Evolutionary conservation across 2,113 vertebrate genomes (phyloP).

Genomic region (Ifrita kowaldi): DNA sequence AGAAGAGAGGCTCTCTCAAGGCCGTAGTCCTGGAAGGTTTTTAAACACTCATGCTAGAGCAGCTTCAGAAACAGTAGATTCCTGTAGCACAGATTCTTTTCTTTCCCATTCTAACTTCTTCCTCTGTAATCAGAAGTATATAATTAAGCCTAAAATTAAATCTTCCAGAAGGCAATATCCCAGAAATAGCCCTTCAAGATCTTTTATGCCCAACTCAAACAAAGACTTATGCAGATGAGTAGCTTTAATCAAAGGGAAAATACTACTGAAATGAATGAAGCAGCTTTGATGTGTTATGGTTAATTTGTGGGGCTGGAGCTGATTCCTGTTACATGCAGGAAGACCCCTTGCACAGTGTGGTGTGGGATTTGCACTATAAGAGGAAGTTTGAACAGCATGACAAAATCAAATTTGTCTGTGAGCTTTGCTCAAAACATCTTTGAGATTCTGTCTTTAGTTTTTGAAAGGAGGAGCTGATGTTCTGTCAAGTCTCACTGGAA

Average conservation of each 20-base stretch:
- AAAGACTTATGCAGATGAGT: background rate
- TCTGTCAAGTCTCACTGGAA: background rate
- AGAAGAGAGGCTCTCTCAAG: background rate
- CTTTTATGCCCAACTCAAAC: background rate
- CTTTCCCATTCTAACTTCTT: background rate
- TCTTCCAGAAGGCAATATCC: constrained; percentile 1
- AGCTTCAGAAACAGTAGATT: background rate
- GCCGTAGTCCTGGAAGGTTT: background rate
- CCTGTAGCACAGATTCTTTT: background rate
- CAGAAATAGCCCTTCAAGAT: constrained; percentile 8
- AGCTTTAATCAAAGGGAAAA: constrained; percentile 2
- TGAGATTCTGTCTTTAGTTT: background rate
- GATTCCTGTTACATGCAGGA: background rate
- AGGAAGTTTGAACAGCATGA: background rate
- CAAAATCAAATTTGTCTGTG: background rate
- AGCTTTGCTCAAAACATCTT: background rate
- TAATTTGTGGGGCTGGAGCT: background rate
- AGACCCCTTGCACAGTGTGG: background rate
- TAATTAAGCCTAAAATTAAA: constrained; percentile 60
- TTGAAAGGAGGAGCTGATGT: background rate
- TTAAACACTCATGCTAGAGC: background rate
- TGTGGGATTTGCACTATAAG: background rate
- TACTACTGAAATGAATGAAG: background rate
- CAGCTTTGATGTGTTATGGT: background rate
- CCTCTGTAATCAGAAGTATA: background rate